These are phyloP conservation scores for Rhadina sibilatrix DNA, from an alignment of 2,113 vertebrate genomes.

Conservation along the genomic window DNA sequence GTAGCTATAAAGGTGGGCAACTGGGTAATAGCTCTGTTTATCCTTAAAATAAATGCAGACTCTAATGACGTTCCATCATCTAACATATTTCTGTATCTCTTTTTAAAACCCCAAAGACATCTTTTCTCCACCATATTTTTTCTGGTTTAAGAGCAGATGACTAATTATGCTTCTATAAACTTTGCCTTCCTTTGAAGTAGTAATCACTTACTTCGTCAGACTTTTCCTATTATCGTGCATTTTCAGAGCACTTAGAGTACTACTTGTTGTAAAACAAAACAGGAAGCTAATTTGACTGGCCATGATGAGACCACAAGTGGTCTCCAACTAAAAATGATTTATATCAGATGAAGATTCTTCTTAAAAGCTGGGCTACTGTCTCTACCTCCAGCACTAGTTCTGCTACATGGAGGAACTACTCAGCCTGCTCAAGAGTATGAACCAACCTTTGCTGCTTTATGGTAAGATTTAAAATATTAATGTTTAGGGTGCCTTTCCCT, in stretches of 20 bases:
- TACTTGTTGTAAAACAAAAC: slow-evolving; percentile 23
- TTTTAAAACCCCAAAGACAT: background rate
- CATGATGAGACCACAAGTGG: slow-evolving; percentile 29
- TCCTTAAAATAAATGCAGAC: slow-evolving; percentile 6
- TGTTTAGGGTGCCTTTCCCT: background rate
- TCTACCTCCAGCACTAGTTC: background rate
- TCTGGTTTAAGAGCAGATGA: slow-evolving; percentile 42
- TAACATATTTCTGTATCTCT: background rate
- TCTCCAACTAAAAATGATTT: background rate
- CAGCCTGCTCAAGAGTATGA: background rate
- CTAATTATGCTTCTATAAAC: slow-evolving; percentile 45
- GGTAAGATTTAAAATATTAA: background rate
- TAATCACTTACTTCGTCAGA: slow-evolving; percentile 7
- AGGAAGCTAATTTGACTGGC: slow-evolving; percentile 26
- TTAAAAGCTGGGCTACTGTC: background rate
- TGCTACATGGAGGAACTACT: background rate
- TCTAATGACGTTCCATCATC: background rate
- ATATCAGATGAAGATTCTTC: background rate
- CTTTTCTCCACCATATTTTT: slow-evolving; percentile 32
- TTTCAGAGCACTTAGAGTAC: slow-evolving; percentile 18
- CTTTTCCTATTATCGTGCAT: slow-evolving; percentile 4
- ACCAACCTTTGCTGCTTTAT: accelerated
- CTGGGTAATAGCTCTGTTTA: background rate
- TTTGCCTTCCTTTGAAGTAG: slow-evolving; percentile 22
- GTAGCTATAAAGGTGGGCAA: background rate